Evolutionary conservation across 2,797 vertebrate species (phyloP).

Genomic region (Cottoperca gobio): DNA sequence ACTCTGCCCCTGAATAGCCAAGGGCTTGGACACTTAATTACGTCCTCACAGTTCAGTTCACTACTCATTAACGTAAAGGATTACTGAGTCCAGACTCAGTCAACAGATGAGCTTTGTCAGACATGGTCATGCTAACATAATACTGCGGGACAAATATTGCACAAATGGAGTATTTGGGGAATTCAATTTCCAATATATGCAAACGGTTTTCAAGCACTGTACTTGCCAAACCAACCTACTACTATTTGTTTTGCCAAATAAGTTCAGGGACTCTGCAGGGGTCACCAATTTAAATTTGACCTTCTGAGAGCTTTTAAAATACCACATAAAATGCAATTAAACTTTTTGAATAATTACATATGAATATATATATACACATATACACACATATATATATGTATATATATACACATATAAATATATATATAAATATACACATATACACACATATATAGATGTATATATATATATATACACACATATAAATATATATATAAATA

Average conservation of each 20-base stretch:
- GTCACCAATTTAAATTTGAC: no score
- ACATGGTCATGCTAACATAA: constrained; percentile 10
- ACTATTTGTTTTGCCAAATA: neutral
- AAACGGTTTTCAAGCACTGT: neutral
- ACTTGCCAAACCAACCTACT: neutral
- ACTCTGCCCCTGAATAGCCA: constrained; percentile 55
- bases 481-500: no score
- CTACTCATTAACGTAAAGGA: constrained; percentile 67
- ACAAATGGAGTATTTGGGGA: neutral
- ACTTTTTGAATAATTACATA: no score
- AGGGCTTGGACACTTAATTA: constrained; percentile 76
- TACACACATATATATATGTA: no score
- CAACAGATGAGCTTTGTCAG: constrained; percentile 41
- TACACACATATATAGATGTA: no score
- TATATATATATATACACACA: no score
- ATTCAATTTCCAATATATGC: neutral
- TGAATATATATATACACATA: no score
- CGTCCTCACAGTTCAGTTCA: constrained; percentile 72
- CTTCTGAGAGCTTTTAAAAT: neutral
- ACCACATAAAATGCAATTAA: neutral
- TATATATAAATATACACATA: no score
- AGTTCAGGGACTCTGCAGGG: neutral
- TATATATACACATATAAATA: no score
- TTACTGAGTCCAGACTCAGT: constrained; percentile 29
- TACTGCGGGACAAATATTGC: neutral